Evolutionary conservation across 1,140 invertebrate genomes (phyloP).

Genomic region (Mamestra configurata): DNA sequence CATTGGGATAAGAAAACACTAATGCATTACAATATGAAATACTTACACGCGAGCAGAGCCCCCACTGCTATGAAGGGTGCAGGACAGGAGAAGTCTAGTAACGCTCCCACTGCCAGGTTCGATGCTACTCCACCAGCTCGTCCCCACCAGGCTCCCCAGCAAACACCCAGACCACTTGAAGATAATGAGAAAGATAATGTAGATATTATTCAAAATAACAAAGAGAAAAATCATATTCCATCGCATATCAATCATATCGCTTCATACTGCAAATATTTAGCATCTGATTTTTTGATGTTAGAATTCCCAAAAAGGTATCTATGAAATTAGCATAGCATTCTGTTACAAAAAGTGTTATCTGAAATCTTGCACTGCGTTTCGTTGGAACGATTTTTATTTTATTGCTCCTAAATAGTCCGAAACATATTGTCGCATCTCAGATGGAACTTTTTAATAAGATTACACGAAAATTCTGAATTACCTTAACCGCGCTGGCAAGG

Average conservation of each 20-base stretch:
- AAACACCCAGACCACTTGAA: conserved; percentile 87
- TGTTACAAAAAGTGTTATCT: not conserved
- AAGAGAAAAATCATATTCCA: not conserved
- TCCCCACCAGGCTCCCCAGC: conserved; percentile 88
- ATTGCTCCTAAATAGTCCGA: not conserved
- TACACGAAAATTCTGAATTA: conserved; percentile 39
- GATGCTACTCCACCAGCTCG: conserved; percentile 88
- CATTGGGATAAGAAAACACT: not conserved
- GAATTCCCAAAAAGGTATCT: too few relatives aligned
- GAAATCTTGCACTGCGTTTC: not conserved
- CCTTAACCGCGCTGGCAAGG: conserved; percentile 80
- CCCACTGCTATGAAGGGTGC: conserved; percentile 88
- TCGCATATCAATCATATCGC: too few relatives aligned
- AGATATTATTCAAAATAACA: not conserved
- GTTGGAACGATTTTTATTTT: not conserved
- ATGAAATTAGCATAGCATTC: too few relatives aligned
- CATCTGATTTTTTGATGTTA: too few relatives aligned
- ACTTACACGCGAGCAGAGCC: conserved; percentile 82
- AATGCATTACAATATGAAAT: not conserved
- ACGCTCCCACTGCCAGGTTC: conserved; percentile 88
- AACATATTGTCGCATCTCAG: not conserved
- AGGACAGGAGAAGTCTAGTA: conserved; percentile 88
- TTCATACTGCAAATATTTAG: too few relatives aligned
- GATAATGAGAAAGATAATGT: not conserved
- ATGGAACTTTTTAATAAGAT: not conserved